Conservation (phyloP, 2,888 invertebrate genomes). For the Carabus problematicus region DNA sequence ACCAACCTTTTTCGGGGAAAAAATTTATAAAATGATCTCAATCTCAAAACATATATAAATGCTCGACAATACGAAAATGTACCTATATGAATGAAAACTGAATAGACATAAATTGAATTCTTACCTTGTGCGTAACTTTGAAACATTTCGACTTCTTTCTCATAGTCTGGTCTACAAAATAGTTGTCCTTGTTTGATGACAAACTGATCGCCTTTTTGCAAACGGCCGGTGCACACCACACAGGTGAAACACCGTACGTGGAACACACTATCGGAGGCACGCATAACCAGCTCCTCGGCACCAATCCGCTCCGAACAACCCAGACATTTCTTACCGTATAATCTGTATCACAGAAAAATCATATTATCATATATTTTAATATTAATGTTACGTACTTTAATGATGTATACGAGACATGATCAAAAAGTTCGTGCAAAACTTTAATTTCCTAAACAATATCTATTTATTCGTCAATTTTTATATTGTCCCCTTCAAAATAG, state of each 20-base stretch:
- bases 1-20: no score
- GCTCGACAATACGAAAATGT: no score
- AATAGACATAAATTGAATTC: no score
- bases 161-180: constrained; percentile 81
- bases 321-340: constrained; percentile 77
- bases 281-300: constrained; percentile 81
- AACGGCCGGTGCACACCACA: constrained; percentile 75
- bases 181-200: constrained; percentile 79
- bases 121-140: constrained; percentile 66
- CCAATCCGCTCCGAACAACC: constrained; percentile 75
- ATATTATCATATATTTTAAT: constrained; percentile 1
- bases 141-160: constrained; percentile 78
- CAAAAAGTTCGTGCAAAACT: no score
- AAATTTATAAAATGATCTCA: no score
- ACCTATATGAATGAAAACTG: no score
- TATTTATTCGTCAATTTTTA: no score
- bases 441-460: no score
- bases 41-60: no score
- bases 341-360: constrained; percentile 59
- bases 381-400: no score
- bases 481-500: no score
- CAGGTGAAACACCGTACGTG: constrained; percentile 83
- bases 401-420: no score
- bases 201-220: constrained; percentile 84
- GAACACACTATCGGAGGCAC: constrained; percentile 76